A percentile compares a stretch with the other conserved stretches of the same genome.
Evolutionary conservation across 92 coral and sea anemone genomes (phyloP).

Genomic region (Virgularia gustaviana): DNA sequence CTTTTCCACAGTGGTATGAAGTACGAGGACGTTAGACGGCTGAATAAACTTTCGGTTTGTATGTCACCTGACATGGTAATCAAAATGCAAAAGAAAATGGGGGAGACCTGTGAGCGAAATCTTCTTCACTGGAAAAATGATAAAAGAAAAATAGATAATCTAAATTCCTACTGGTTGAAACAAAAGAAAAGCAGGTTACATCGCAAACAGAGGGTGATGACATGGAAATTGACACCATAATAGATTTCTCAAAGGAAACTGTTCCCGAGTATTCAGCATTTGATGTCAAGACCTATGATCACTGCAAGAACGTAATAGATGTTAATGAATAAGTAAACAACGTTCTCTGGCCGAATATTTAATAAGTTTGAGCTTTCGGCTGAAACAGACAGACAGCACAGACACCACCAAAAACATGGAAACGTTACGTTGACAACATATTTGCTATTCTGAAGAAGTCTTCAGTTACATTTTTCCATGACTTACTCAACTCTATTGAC

Average conservation of each 20-base stretch:
- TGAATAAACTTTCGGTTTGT: slow-evolving; percentile 25
- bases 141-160: background rate
- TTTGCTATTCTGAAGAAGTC: too few species aligned
- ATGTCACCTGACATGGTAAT: slow-evolving; percentile 25
- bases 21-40: background rate
- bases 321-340: background rate
- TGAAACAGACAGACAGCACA: too few species aligned
- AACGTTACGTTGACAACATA: too few species aligned
- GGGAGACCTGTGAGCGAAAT: slow-evolving; percentile 27
- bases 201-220: background rate
- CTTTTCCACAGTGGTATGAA: slow-evolving; percentile 27
- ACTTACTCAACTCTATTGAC: too few species aligned
- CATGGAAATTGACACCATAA: background rate
- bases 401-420: too few species aligned
- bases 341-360: too few species aligned
- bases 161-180: background rate
- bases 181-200: background rate
- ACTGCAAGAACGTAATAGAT: background rate
- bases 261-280: background rate
- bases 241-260: slow-evolving; percentile 5
- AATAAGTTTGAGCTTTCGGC: too few species aligned
- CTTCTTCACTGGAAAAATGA: background rate
- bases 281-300: background rate
- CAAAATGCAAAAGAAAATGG: slow-evolving; percentile 28
- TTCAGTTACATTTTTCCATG: too few species aligned